Percentiles rank a stretch among this genome's conserved stretches.
phyloP scores from a whole-genome alignment of 2,888 invertebrate species.

The Drosophila macrothrix region DNA sequence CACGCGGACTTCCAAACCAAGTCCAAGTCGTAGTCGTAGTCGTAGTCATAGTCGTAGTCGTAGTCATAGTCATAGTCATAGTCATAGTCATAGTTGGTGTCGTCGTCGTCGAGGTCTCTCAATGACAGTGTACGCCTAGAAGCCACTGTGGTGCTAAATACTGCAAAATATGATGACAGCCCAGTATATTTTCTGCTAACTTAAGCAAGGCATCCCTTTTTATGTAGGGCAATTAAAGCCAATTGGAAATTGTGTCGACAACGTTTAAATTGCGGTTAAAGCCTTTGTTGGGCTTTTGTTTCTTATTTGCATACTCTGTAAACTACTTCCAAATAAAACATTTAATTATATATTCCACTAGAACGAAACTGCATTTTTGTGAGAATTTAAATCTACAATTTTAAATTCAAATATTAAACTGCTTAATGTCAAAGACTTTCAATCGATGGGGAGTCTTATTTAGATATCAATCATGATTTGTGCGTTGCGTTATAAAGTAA shows the following conservation, averaged over 20 bases:
- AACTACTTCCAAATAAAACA: not conserved
- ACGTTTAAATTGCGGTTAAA: not conserved
- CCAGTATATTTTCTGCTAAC: not conserved
- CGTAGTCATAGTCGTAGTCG: not conserved
- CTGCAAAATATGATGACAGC: not conserved
- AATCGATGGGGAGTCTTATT: too few species aligned
- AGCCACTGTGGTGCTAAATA: conserved; percentile 47
- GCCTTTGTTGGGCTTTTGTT: not conserved
- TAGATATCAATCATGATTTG: not conserved
- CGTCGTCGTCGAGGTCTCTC: conserved; percentile 5
- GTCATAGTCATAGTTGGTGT: not conserved
- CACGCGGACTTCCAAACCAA: conserved; percentile 47
- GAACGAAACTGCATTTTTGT: not conserved
- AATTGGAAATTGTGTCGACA: not conserved
- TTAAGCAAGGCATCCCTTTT: not conserved
- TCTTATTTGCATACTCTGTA: not conserved
- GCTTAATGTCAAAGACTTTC: not conserved
- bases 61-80: not conserved
- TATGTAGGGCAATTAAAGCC: not conserved
- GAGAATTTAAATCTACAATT: not conserved
- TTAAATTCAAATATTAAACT: not conserved
- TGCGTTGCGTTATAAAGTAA: too few species aligned
- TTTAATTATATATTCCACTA: not conserved
- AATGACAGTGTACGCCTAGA: conserved; percentile 53
- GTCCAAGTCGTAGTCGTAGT: conserved; percentile 5